These are phyloP conservation scores for Meda fulgida DNA, from an alignment of 2,797 vertebrate species.

Conservation along the genomic window DNA sequence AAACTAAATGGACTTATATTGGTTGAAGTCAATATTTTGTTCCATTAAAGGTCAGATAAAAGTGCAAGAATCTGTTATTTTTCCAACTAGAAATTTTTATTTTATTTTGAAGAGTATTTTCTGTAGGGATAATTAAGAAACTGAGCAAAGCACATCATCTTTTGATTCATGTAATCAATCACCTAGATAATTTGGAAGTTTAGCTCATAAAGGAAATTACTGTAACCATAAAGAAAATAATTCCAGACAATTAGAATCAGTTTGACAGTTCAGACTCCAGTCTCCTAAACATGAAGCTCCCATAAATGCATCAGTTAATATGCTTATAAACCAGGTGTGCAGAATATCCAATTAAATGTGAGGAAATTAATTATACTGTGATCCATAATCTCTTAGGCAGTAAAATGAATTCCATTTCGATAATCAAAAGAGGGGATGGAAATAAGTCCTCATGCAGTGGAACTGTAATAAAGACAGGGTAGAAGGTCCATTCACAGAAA, in stretches of 20 bases:
- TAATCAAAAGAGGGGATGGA: conserved; percentile 41
- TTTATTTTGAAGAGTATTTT: background rate
- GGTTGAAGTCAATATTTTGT: background rate
- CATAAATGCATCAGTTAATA: conserved; percentile 21
- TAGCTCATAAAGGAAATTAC: background rate
- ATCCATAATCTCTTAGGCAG: conserved; percentile 38
- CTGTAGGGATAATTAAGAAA: background rate
- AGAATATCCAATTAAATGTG: conserved; percentile 39
- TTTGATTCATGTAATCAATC: background rate
- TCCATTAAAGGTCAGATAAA: background rate
- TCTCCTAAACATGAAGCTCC: background rate
- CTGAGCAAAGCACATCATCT: background rate
- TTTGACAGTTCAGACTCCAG: conserved; percentile 5
- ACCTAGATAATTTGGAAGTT: background rate
- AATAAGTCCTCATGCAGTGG: conserved; percentile 29
- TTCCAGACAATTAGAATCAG: background rate
- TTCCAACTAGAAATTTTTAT: background rate
- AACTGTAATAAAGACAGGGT: conserved; percentile 36
- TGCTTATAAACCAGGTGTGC: conserved; percentile 40
- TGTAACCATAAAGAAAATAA: background rate
- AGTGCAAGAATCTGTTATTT: no score
- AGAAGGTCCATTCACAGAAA: conserved; percentile 9
- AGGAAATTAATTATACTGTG: conserved; percentile 41
- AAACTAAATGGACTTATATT: background rate
- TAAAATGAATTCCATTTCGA: conserved; percentile 39